Conservation (phyloP, 2,888 invertebrate genomes). For the Lithophane leautieri region DNA sequence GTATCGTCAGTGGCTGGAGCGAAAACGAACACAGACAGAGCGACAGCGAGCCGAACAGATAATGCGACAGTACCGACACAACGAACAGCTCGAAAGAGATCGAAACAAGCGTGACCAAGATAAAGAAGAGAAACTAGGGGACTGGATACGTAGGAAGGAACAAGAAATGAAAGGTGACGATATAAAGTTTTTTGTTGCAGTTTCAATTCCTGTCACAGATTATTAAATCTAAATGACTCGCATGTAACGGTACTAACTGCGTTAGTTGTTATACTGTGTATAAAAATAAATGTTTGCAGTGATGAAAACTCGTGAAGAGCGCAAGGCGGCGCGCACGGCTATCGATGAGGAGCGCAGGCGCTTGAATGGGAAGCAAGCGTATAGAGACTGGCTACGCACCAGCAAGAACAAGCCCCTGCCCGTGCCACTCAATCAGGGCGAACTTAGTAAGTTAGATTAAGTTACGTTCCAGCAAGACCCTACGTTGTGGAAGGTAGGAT, state of each 20-base stretch:
- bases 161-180: constrained; percentile 89
- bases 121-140: constrained; percentile 87
- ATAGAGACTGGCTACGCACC: constrained; percentile 91
- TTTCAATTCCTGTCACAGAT: background rate
- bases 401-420: constrained; percentile 92
- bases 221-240: background rate
- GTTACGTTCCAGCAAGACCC: background rate
- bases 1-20: constrained; percentile 89
- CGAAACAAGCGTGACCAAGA: constrained; percentile 79
- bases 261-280: background rate
- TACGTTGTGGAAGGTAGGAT: background rate
- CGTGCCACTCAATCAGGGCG: constrained; percentile 91
- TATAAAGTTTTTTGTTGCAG: background rate
- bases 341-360: constrained; percentile 89
- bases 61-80: constrained; percentile 79
- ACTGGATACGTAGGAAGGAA: constrained; percentile 91
- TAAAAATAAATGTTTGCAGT: constrained; percentile 60
- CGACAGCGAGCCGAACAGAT: constrained; percentile 84
- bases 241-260: background rate
- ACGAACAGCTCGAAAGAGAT: constrained; percentile 82
- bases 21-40: constrained; percentile 84
- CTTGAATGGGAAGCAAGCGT: constrained; percentile 90
- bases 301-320: constrained; percentile 87
- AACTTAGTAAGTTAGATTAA: constrained; percentile 86
- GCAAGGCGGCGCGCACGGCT: constrained; percentile 84